Conservation (phyloP, 2,797 vertebrate species). For the Gymnothorax reevesii region DNA sequence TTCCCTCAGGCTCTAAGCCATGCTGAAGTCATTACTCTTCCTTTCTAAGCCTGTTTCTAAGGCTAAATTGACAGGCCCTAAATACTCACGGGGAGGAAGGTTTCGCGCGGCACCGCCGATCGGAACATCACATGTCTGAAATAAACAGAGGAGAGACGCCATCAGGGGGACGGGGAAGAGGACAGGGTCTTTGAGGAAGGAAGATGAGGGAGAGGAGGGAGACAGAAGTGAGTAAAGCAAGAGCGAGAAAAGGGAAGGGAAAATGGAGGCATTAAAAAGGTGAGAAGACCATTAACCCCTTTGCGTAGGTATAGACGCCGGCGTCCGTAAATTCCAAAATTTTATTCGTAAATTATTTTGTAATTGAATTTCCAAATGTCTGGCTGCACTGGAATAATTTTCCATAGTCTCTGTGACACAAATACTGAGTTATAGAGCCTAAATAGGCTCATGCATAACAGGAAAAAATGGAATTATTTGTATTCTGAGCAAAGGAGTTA, state of each 20-base stretch:
- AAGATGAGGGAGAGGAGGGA: neutral
- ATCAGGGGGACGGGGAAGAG: constrained; percentile 19
- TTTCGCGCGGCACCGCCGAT: constrained; percentile 74
- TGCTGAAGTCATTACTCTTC: neutral
- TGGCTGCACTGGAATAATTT: no score
- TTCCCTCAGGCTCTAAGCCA: neutral
- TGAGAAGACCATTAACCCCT: constrained; percentile 41
- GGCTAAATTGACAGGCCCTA: constrained; percentile 38
- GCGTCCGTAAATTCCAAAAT: no score
- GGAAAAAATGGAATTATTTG: no score
- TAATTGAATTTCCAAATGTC: no score
- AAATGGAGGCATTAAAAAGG: constrained; percentile 39
- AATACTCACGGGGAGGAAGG: constrained; percentile 80
- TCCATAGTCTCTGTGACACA: no score
- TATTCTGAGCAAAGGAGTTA: no score
- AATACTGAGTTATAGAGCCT: no score
- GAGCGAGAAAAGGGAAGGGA: constrained; percentile 39
- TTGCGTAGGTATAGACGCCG: no score
- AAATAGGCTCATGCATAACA: no score
- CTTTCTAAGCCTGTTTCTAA: neutral
- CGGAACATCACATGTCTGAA: constrained; percentile 77
- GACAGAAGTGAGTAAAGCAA: neutral
- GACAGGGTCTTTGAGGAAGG: constrained; percentile 12
- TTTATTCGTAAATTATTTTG: no score
- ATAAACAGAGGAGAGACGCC: constrained; percentile 34